These are phyloP conservation scores for Agrotis ipsilon DNA, from an alignment of 2,888 invertebrate species.

Conservation along the genomic window DNA sequence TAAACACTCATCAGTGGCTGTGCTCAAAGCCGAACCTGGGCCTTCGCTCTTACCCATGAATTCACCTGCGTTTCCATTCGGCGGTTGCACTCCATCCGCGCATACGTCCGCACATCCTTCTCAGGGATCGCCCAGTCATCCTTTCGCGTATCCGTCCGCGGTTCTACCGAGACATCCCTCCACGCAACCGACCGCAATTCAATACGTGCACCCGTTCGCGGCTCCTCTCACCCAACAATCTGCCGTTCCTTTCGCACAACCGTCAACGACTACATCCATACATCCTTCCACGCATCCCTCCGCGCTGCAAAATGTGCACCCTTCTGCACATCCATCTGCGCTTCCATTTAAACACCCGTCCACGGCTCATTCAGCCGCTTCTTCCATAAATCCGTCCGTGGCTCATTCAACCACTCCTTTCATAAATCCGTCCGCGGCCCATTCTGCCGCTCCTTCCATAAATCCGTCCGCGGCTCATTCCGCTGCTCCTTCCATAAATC, in stretches of 20 bases:
- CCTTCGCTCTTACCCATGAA: not conserved
- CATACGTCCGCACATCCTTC: not conserved
- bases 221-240: not conserved
- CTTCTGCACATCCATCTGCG: accelerated
- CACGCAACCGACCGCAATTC: too few relatives aligned
- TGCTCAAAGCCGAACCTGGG: not conserved
- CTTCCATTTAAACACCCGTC: too few relatives aligned
- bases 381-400: too few relatives aligned
- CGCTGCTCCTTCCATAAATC: accelerated
- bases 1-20: not conserved
- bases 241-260: accelerated
- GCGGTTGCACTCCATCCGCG: not conserved
- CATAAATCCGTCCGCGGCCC: too few relatives aligned
- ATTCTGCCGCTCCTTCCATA: accelerated
- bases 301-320: accelerated
- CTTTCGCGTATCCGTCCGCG: accelerated
- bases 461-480: too few relatives aligned
- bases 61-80: not conserved
- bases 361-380: not conserved
- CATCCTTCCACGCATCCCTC: accelerated
- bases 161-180: not conserved
- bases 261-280: accelerated
- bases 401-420: too few relatives aligned
- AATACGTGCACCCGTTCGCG: too few relatives aligned
- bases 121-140: too few relatives aligned